These are phyloP conservation scores for Emys orbicularis DNA, from an alignment of 2,797 vertebrate genomes.

Conservation along the genomic window DNA sequence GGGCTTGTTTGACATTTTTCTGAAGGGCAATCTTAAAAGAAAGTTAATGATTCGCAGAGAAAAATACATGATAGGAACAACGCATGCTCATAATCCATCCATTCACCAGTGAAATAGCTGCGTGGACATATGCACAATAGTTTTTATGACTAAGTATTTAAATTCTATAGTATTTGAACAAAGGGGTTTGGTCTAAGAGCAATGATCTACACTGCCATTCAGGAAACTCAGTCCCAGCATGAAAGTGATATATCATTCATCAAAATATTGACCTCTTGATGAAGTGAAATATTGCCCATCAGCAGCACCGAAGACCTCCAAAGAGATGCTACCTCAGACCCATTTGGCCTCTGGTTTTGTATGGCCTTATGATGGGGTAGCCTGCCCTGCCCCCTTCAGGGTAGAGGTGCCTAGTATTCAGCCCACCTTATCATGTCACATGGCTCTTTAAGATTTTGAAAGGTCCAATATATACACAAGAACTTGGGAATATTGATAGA, in stretches of 20 bases:
- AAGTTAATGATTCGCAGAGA: not conserved
- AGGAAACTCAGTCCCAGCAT: not conserved
- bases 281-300: not conserved
- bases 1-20: not conserved
- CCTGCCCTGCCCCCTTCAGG: not conserved
- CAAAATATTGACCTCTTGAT: not conserved
- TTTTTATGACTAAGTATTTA: not conserved
- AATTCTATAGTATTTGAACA: not conserved
- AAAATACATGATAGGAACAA: not conserved
- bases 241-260: not conserved
- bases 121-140: not conserved
- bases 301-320: not conserved
- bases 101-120: not conserved
- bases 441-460: not conserved
- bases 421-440: not conserved
- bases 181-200: not conserved
- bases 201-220: not conserved
- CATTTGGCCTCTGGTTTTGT: not conserved
- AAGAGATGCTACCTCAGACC: not conserved
- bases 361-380: not conserved
- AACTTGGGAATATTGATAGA: not conserved
- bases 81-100: not conserved
- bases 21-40: not conserved
- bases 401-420: not conserved
- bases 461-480: not conserved